These are phyloP conservation scores for Julus scandinavius DNA, from an alignment of 2,888 invertebrate species.

Conservation along the genomic window DNA sequence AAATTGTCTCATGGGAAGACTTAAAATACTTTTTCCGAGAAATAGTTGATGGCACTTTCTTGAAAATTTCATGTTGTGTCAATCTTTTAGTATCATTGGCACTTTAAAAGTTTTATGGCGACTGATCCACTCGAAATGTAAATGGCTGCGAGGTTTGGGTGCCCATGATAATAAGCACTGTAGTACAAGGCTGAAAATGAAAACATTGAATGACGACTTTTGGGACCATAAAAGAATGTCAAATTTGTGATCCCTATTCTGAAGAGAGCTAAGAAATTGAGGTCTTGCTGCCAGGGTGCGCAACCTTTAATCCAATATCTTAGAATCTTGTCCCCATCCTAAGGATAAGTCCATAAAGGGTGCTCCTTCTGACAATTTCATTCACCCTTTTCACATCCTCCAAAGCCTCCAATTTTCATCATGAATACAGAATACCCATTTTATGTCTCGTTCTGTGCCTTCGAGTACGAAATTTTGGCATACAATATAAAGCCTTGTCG, in stretches of 20 bases:
- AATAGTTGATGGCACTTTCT: neutral
- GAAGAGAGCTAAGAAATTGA: neutral
- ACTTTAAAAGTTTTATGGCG: neutral
- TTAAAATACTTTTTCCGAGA: neutral
- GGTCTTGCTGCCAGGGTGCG: neutral
- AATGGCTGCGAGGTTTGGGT: neutral
- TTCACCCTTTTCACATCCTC: neutral
- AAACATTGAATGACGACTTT: neutral
- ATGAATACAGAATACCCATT: neutral
- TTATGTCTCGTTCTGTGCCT: neutral
- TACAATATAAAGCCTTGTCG: neutral
- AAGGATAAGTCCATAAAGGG: neutral
- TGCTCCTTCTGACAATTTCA: neutral
- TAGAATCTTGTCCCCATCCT: neutral
- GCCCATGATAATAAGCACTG: neutral
- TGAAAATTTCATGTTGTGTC: neutral
- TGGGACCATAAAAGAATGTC: neutral
- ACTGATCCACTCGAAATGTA: neutral
- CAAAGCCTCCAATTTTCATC: neutral
- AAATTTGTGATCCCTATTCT: neutral
- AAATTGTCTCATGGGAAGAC: neutral
- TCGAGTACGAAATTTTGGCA: neutral
- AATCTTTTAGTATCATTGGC: neutral
- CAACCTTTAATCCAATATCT: constrained; percentile 14
- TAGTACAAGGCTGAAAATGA: neutral